These are phyloP conservation scores for Acronicta leporina DNA, from an alignment of 2,888 invertebrate genomes.

Conservation along the genomic window DNA sequence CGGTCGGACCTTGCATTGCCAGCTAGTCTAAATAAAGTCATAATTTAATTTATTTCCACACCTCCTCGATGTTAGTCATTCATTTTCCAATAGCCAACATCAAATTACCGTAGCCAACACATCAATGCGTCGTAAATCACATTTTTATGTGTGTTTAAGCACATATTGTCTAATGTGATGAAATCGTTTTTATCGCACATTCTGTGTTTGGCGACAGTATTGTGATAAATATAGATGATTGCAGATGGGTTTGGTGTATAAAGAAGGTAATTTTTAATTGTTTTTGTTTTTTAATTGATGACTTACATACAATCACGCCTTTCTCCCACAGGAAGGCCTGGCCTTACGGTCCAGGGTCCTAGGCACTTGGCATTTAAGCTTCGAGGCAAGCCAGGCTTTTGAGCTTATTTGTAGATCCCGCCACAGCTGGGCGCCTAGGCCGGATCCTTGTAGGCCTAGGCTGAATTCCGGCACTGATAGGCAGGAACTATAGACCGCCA, in stretches of 20 bases:
- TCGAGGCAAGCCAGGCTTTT: too few species aligned
- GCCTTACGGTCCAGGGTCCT: too few species aligned
- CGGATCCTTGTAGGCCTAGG: too few species aligned
- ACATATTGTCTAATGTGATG: conserved; percentile 19
- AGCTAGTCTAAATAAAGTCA: conserved; percentile 2
- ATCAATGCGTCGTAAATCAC: conserved; percentile 21
- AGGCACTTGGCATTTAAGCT: too few species aligned
- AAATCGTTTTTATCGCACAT: conserved; percentile 3
- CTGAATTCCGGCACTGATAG: too few species aligned
- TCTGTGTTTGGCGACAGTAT: conserved; percentile 7
- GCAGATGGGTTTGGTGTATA: conserved; percentile 18
- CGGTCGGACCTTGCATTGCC: too few species aligned
- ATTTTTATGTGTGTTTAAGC: conserved; percentile 24
- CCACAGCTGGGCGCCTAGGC: too few species aligned
- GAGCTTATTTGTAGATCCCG: too few species aligned
- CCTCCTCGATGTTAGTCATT: conserved; percentile 4
- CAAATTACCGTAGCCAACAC: conserved; percentile 26
- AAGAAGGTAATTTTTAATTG: conserved; percentile 5
- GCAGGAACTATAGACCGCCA: too few species aligned
- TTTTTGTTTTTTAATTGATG: too few species aligned
- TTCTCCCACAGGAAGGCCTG: too few species aligned
- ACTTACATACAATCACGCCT: too few species aligned
- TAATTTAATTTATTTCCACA: background rate
- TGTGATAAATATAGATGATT: background rate
- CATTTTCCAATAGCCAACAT: conserved; percentile 1